Percentiles rank a stretch among this genome's conserved stretches.
These are phyloP conservation scores for Chironomus striatipennis DNA, from an alignment of 1,140 invertebrate species.

Conservation along the genomic window DNA sequence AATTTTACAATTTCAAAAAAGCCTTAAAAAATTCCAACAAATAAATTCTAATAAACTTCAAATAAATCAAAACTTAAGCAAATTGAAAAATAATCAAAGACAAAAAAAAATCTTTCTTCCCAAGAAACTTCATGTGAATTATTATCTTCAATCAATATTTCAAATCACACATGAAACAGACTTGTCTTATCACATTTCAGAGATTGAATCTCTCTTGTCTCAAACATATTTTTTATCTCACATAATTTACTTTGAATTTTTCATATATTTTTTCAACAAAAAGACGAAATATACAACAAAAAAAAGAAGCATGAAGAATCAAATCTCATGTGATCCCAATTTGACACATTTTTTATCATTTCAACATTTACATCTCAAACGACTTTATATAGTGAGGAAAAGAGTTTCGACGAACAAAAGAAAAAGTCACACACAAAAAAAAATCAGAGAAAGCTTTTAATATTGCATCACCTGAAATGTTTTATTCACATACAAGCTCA, in stretches of 20 bases:
- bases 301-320: neutral
- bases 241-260: neutral
- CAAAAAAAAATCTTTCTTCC: too few species aligned
- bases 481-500: neutral
- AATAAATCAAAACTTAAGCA: too few species aligned
- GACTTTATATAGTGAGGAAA: neutral
- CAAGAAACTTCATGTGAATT: too few species aligned
- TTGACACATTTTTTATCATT: neutral
- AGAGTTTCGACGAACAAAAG: neutral
- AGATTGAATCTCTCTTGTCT: neutral
- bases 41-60: too few species aligned
- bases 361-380: conserved; percentile 5
- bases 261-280: too few species aligned
- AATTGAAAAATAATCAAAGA: too few species aligned
- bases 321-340: conserved; percentile 12
- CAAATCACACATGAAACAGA: too few species aligned
- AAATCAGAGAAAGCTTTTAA: conserved; percentile 3
- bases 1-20: too few species aligned
- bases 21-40: too few species aligned
- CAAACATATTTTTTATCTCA: neutral
- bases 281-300: neutral
- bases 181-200: neutral
- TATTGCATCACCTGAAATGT: conserved; percentile 1
- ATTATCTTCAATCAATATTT: too few species aligned
- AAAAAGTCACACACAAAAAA: too few species aligned